phyloP scores from a whole-genome alignment of 2,888 invertebrate genomes.

The Diarsia brunnea region DNA sequence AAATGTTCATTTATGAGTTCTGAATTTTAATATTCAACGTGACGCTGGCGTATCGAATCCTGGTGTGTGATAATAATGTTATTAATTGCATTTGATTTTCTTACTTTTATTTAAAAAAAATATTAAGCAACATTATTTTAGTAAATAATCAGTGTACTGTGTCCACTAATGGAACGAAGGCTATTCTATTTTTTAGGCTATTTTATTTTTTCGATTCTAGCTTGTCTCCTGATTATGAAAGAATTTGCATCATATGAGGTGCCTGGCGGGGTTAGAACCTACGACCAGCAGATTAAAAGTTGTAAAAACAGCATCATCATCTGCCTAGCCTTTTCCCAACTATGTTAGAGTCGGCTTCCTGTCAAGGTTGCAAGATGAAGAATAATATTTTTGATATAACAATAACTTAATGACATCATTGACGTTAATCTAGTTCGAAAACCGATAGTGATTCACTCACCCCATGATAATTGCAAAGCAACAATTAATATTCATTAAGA shows the following conservation, averaged over 20 bases:
- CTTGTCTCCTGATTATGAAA: neutral
- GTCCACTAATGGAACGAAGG: too few species aligned
- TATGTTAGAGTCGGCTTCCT: too few species aligned
- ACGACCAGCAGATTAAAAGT: neutral
- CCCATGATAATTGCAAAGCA: constrained; percentile 50
- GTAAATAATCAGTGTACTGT: neutral
- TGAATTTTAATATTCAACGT: constrained; percentile 12
- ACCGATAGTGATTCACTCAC: constrained; percentile 42
- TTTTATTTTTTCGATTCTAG: neutral
- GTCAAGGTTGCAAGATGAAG: neutral
- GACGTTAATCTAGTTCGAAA: constrained; percentile 30
- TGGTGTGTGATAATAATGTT: neutral
- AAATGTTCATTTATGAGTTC: constrained; percentile 26
- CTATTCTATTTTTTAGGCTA: too few species aligned
- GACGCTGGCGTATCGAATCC: neutral
- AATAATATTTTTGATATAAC: too few species aligned
- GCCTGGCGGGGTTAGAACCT: neutral
- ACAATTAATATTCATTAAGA: constrained; percentile 69
- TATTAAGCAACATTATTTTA: neutral
- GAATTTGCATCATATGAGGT: neutral
- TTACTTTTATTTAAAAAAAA: neutral
- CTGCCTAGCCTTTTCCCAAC: too few species aligned
- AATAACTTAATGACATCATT: neutral
- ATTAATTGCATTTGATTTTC: neutral
- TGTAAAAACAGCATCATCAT: neutral